Conservation (phyloP, 2,797 vertebrate species). For the Enteromius argenteus region DNA sequence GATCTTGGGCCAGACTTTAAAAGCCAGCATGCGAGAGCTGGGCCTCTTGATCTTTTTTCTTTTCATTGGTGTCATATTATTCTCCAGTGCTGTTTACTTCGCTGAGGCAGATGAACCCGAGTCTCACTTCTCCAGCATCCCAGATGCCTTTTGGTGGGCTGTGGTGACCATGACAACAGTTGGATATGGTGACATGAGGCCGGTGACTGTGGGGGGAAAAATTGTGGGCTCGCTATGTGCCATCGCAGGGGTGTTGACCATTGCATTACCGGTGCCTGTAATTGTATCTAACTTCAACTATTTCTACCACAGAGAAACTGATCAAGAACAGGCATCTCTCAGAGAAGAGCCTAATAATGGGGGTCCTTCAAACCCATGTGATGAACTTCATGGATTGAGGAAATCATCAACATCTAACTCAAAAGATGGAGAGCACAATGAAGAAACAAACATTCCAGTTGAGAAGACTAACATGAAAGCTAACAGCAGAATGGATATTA, state of each 20-base stretch:
- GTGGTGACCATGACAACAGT: constrained; percentile 98
- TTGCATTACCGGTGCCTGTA: constrained; percentile 94
- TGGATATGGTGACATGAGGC: constrained; percentile 96
- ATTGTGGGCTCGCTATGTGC: constrained; percentile 96
- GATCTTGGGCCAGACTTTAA: constrained; percentile 93
- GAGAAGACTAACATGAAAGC: constrained; percentile 89
- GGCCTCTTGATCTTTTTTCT: constrained; percentile 98
- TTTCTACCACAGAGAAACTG: constrained; percentile 96
- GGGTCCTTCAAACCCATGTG: constrained; percentile 66
- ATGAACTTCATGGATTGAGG: constrained; percentile 78
- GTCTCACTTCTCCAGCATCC: constrained; percentile 96
- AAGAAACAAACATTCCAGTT: constrained; percentile 70
- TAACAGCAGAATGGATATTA: constrained; percentile 88
- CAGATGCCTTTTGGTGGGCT: constrained; percentile 98
- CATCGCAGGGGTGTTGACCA: constrained; percentile 95
- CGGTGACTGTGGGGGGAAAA: constrained; percentile 93
- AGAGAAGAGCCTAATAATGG: constrained; percentile 83
- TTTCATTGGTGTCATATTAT: constrained; percentile 95
- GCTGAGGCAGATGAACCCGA: constrained; percentile 92
- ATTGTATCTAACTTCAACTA: constrained; percentile 99
- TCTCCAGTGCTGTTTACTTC: constrained; percentile 96
- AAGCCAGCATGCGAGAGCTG: constrained; percentile 95
- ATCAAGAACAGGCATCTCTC: constrained; percentile 88
- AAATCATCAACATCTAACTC: constrained; percentile 80
- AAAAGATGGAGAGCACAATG: constrained; percentile 80